Conservation (phyloP, 2,888 invertebrate species). For the Drosophila seclusa region DNA sequence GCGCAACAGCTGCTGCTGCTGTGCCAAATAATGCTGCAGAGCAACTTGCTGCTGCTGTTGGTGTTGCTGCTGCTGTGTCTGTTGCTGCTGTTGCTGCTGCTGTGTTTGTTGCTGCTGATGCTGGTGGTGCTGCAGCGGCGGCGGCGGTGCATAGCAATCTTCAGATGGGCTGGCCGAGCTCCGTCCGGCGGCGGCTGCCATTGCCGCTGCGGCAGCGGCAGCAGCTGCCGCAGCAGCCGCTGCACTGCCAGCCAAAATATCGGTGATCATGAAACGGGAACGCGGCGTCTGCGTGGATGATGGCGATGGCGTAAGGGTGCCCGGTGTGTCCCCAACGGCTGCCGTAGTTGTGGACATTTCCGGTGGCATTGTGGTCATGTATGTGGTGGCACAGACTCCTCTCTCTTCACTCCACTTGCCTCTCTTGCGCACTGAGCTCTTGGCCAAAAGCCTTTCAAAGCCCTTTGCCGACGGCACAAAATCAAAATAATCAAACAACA, state of each 20-base stretch:
- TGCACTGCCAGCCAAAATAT: constrained; percentile 89
- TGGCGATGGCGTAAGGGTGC: constrained; percentile 58
- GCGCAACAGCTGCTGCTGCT: constrained; percentile 78
- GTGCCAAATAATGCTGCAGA: constrained; percentile 79
- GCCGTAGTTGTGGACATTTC: constrained; percentile 82
- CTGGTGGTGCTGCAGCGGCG: constrained; percentile 49
- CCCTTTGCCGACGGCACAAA: constrained; percentile 54
- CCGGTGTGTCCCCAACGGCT: constrained; percentile 75
- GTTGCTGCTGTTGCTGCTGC: constrained; percentile 75
- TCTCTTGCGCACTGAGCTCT: constrained; percentile 10
- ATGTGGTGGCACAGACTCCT: constrained; percentile 62
- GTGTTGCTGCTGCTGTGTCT: constrained; percentile 76
- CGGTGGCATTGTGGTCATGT: constrained; percentile 84
- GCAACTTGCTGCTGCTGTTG: constrained; percentile 71
- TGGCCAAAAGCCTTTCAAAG: constrained; percentile 1
- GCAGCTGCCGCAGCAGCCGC: constrained; percentile 84
- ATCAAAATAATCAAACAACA: constrained; percentile 25
- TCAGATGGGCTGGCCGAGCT: constrained; percentile 56
- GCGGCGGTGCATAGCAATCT: constrained; percentile 54
- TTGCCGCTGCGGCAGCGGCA: constrained; percentile 58
- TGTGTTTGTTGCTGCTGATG: constrained; percentile 63
- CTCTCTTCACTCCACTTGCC: constrained; percentile 32
- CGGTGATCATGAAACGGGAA: constrained; percentile 95
- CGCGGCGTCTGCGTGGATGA: constrained; percentile 86
- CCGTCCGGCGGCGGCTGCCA: constrained; percentile 67